These are phyloP conservation scores for Ganaspis brasiliensis DNA, from an alignment of 2,888 invertebrate species.

Conservation along the genomic window DNA sequence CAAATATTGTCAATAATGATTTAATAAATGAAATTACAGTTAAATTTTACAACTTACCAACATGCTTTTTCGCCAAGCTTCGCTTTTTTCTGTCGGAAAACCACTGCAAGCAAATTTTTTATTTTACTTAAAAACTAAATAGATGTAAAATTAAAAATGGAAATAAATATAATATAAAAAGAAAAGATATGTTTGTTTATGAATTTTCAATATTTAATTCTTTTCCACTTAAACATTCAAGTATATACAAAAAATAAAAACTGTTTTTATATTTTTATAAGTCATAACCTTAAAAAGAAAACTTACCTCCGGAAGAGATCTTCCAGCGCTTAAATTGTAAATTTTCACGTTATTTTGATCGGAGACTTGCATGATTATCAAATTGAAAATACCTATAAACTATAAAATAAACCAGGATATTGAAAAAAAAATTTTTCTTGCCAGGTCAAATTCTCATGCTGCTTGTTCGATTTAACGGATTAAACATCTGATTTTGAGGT, in stretches of 20 bases:
- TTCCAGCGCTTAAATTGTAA: constrained; percentile 98
- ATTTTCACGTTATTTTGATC: constrained; percentile 98
- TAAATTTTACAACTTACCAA: constrained; percentile 80
- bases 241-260: neutral
- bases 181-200: too few relatives aligned
- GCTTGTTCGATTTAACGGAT: too few relatives aligned
- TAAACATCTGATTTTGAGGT: too few relatives aligned
- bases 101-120: constrained; percentile 85
- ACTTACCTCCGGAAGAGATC: constrained; percentile 97
- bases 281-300: constrained; percentile 48
- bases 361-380: constrained; percentile 91
- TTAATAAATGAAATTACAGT: too few relatives aligned
- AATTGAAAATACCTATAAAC: constrained; percentile 33
- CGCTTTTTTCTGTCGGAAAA: constrained; percentile 91
- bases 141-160: too few relatives aligned
- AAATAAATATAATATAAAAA: too few relatives aligned
- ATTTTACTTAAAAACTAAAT: too few relatives aligned
- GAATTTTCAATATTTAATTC: too few relatives aligned
- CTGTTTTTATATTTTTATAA: neutral
- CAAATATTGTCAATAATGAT: too few relatives aligned
- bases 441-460: too few relatives aligned
- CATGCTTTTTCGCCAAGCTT: constrained; percentile 92
- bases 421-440: too few relatives aligned
- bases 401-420: neutral
- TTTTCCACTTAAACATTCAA: too few relatives aligned